Percentiles rank a stretch among this genome's conserved stretches.
Evolutionary conservation across 2,797 vertebrate species (phyloP).

Genomic region (Lacerta agilis): DNA sequence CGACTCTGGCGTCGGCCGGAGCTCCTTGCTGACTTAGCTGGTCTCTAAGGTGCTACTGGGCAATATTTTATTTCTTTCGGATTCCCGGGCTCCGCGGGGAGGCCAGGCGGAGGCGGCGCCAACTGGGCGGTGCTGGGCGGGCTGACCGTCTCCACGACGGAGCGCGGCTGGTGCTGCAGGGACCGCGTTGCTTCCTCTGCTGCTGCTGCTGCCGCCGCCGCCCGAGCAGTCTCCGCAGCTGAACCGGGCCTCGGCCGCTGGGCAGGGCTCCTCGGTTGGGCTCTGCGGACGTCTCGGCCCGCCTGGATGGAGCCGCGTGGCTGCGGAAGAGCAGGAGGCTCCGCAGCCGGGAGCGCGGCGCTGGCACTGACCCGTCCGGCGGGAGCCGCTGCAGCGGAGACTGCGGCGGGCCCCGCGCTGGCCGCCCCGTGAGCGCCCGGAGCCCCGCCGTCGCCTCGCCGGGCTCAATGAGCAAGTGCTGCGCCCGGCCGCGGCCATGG

Average conservation of each 20-base stretch:
- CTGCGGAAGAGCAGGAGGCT: neutral
- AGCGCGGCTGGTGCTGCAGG: neutral
- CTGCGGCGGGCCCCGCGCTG: neutral
- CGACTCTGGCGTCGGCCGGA: no score
- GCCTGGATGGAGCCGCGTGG: neutral
- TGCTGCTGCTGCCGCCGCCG: neutral
- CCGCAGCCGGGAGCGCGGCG: neutral
- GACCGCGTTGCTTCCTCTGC: neutral
- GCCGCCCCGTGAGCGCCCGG: neutral
- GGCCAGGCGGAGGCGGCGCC: neutral
- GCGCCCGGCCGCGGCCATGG: slow-evolving; percentile 76
- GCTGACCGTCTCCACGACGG: neutral
- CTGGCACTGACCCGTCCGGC: neutral
- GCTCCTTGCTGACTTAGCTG: no score
- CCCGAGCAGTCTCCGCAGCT: neutral
- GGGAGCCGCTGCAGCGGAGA: neutral
- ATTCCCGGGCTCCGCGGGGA: no score
- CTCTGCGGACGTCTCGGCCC: neutral
- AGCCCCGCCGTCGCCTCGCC: neutral
- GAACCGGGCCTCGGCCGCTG: neutral
- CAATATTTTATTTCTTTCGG: no score
- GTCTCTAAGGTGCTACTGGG: no score
- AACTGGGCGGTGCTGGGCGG: neutral
- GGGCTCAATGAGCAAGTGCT: neutral
- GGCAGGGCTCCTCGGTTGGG: neutral